A percentile compares a stretch with the other conserved stretches of the same genome.
phyloP scores from a whole-genome alignment of 35 echinoderm and acorn worm species.

The Apostichopus parvimensis region DNA sequence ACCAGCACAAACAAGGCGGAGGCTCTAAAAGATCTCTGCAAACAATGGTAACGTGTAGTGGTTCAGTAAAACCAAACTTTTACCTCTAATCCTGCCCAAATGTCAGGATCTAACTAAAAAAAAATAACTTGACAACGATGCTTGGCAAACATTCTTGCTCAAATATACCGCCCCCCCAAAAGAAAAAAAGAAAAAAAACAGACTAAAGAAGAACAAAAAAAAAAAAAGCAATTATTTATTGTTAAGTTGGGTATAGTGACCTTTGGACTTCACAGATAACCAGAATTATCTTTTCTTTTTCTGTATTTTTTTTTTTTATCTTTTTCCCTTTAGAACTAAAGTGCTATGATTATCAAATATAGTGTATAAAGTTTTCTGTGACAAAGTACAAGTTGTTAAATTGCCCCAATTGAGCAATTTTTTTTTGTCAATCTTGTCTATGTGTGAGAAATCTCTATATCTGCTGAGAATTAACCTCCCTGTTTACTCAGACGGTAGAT shows the following conservation, averaged over 20 bases:
- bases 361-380: slow-evolving; percentile 8
- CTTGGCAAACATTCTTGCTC: slow-evolving; percentile 37
- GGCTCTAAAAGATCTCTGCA: neutral
- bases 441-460: slow-evolving; percentile 23
- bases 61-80: slow-evolving; percentile 3
- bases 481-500: slow-evolving; percentile 25
- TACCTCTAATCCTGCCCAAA: slow-evolving; percentile 43
- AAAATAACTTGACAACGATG: slow-evolving; percentile 22
- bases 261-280: slow-evolving; percentile 36
- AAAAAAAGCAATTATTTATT: slow-evolving; percentile 36
- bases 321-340: neutral
- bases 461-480: neutral
- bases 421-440: slow-evolving; percentile 2
- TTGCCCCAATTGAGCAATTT: slow-evolving; percentile 21
- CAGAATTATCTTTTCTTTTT: neutral
- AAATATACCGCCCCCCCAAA: slow-evolving; percentile 1
- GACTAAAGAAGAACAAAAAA: neutral
- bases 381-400: slow-evolving; percentile 39
- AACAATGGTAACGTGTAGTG: slow-evolving; percentile 38
- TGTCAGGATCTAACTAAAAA: neutral
- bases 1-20: neutral
- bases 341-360: slow-evolving; percentile 42
- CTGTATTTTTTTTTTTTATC: neutral
- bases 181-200: slow-evolving; percentile 20
- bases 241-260: slow-evolving; percentile 21